These are phyloP conservation scores for Dexiosoma caninum DNA, from an alignment of 2,888 invertebrate genomes.

Conservation along the genomic window DNA sequence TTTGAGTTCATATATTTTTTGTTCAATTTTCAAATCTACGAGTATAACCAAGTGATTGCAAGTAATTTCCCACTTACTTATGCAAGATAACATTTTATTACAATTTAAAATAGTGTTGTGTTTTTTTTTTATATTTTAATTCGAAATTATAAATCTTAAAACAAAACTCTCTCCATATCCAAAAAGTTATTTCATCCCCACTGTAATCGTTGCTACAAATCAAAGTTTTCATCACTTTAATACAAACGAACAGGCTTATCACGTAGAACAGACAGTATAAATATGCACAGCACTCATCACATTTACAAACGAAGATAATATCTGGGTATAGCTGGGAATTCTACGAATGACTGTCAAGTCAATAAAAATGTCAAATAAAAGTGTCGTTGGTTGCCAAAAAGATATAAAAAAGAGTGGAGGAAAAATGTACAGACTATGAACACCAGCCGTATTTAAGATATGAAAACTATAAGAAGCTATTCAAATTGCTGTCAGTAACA, in stretches of 20 bases:
- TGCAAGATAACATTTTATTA: no score
- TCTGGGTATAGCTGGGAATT: neutral
- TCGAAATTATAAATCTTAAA: no score
- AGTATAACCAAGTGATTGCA: no score
- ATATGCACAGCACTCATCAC: neutral
- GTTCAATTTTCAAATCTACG: no score
- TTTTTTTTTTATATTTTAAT: no score
- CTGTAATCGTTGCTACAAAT: neutral
- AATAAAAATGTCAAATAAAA: slow-evolving; percentile 44
- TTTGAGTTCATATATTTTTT: no score
- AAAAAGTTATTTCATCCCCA: no score
- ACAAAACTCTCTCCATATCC: no score
- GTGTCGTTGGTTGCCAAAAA: slow-evolving; percentile 41
- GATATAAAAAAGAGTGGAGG: neutral
- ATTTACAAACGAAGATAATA: slow-evolving; percentile 3
- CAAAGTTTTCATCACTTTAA: neutral
- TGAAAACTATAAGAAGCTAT: neutral
- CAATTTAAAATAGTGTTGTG: no score
- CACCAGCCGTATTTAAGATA: slow-evolving; percentile 1
- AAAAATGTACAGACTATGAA: neutral
- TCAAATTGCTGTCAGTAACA: slow-evolving; percentile 51
- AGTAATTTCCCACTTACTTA: no score
- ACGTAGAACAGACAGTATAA: slow-evolving; percentile 36
- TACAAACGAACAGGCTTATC: slow-evolving; percentile 25
- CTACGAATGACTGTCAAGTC: slow-evolving; percentile 17